phyloP scores from a whole-genome alignment of 1,140 invertebrate genomes.

The Caenorhabditis elegans region DNA sequence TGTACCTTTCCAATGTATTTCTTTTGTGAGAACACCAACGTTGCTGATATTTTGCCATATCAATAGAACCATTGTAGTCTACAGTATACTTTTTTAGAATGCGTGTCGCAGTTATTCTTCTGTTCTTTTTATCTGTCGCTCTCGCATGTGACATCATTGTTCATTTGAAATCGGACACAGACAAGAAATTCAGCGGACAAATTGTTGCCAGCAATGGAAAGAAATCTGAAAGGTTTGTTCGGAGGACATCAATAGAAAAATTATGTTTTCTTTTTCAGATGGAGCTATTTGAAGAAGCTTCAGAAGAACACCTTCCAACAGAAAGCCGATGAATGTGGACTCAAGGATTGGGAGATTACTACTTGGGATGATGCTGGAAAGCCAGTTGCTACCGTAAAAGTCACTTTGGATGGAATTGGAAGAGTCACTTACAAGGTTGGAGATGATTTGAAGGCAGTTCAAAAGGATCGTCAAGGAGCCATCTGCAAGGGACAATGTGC shows the following conservation, averaged over 20 bases:
- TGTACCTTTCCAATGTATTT: not conserved
- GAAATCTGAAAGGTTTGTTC: conserved; percentile 57
- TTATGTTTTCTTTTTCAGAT: conserved; percentile 53
- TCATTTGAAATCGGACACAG: conserved; percentile 59
- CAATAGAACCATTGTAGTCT: conserved; percentile 1
- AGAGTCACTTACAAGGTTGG: conserved; percentile 57
- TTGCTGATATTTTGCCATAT: too few species aligned
- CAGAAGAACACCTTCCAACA: conserved; percentile 63
- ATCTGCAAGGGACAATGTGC: conserved; percentile 63
- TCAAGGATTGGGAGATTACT: conserved; percentile 40
- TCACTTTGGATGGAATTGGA: conserved; percentile 62
- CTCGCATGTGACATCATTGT: conserved; percentile 61
- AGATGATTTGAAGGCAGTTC: conserved; percentile 57
- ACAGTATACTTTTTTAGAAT: conserved; percentile 24
- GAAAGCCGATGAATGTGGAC: conserved; percentile 56
- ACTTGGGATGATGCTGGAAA: conserved; percentile 35
- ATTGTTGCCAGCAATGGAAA: conserved; percentile 59
- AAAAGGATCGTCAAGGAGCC: conserved; percentile 58
- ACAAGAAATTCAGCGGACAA: conserved; percentile 60
- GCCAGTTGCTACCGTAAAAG: conserved; percentile 38
- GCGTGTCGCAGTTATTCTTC: conserved; percentile 41
- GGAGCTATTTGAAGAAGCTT: conserved; percentile 54
- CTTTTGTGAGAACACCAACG: not conserved
- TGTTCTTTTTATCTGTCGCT: conserved; percentile 35
- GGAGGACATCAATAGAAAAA: not conserved